Evolutionary conservation across 2,888 invertebrate species (phyloP).

Genomic region (Pocota personata): DNA sequence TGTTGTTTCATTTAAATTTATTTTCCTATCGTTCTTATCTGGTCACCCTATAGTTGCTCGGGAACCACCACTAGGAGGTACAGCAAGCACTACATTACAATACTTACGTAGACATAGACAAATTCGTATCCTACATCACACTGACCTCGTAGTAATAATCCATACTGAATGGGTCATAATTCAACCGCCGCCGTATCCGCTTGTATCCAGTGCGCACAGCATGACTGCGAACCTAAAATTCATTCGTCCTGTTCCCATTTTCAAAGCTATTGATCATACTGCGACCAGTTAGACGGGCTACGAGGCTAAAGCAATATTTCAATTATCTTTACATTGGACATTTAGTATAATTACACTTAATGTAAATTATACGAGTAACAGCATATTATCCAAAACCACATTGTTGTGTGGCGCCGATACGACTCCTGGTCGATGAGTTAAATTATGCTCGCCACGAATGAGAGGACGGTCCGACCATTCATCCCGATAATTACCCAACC

Average conservation of each 20-base stretch:
- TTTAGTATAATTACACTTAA: slow-evolving; percentile 40
- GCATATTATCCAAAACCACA: slow-evolving; percentile 50
- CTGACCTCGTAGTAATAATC: neutral
- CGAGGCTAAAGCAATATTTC: slow-evolving; percentile 32
- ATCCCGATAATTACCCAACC: slow-evolving; percentile 51
- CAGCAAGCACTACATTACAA: no score
- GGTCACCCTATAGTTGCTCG: no score
- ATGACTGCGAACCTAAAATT: neutral
- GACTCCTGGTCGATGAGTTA: slow-evolving; percentile 21
- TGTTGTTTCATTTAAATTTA: no score
- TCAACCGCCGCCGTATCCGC: neutral
- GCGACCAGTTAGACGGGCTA: neutral
- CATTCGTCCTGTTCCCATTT: slow-evolving; percentile 4
- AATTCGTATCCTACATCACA: neutral
- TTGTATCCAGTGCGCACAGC: neutral
- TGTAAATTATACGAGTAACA: slow-evolving; percentile 49
- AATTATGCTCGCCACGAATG: neutral
- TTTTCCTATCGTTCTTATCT: no score
- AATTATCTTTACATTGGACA: slow-evolving; percentile 43
- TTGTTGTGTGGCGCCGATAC: slow-evolving; percentile 36
- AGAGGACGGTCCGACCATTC: neutral
- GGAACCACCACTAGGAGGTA: no score
- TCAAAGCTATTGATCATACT: slow-evolving; percentile 22
- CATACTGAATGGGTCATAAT: neutral
- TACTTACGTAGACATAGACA: no score